A percentile compares a stretch with the other conserved stretches of the same genome.
These are phyloP conservation scores for Tenodera sinensis DNA, from an alignment of 2,888 invertebrate genomes.

Conservation along the genomic window DNA sequence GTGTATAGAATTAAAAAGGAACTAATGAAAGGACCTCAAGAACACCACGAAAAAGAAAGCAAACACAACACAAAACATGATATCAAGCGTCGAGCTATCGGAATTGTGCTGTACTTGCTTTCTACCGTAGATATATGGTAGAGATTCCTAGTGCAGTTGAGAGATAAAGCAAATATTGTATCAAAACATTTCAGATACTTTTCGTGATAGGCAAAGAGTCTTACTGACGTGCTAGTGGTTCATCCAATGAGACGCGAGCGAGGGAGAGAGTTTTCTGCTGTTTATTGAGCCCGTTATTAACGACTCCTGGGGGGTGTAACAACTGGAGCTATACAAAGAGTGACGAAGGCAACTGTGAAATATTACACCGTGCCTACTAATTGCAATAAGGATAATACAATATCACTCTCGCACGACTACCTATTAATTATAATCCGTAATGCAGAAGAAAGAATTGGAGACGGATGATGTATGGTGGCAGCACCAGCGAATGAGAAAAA, in stretches of 20 bases:
- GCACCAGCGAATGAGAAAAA: neutral
- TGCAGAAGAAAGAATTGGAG: neutral
- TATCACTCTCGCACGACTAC: slow-evolving; percentile 9
- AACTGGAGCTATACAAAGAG: neutral
- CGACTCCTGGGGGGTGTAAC: neutral
- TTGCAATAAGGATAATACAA: slow-evolving; percentile 4
- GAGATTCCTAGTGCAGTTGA: too few species aligned
- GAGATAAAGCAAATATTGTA: too few species aligned
- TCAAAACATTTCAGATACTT: too few species aligned
- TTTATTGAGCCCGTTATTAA: neutral
- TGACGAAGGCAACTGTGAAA: slow-evolving; percentile 2
- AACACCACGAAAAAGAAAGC: too few species aligned
- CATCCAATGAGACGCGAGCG: neutral
- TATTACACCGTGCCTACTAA: neutral
- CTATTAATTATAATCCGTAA: neutral
- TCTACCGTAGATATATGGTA: too few species aligned
- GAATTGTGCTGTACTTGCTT: too few species aligned
- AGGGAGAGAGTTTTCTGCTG: neutral
- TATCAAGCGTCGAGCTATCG: too few species aligned
- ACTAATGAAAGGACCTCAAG: too few species aligned
- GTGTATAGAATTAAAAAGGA: too few species aligned
- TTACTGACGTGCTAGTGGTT: neutral
- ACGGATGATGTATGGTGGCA: neutral
- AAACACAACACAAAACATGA: too few species aligned
- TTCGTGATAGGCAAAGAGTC: too few species aligned